Evolutionary conservation across 2,888 invertebrate genomes (phyloP), one percentile per base, ranked within the genome.

Genomic region (Pimpla rufipes): DNA sequence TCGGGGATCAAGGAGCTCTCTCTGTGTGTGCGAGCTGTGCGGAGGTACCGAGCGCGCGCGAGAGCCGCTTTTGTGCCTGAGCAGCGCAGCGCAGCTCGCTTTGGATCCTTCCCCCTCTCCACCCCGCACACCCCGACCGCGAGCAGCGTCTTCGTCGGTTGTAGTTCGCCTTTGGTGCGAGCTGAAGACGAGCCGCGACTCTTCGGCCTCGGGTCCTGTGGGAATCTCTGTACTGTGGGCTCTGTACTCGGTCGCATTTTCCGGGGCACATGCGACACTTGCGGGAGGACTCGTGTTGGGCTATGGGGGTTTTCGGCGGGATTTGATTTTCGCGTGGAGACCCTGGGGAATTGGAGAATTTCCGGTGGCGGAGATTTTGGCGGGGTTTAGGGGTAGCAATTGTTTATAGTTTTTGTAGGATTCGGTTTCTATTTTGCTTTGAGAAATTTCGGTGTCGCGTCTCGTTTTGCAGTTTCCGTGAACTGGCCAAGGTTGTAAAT

Each of bases 61-160:
- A 76, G 70, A 59, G 76, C 81, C 85, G 29, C 29, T 79, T 84
- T 84, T 86, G 84, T 84, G 85, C 79, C 75, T 75, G 77, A 57
- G 37, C 40, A 52, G 73, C 76, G 23, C 45, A 52, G 52, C 29
- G 29, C 2, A 29, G 3, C 29, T 8, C 52, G 23, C 55, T 13
- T 23, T 76, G 52, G 59, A 50, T 42, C 11, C 67, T 62, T 57
- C 52, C 23, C 67, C 50, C 42, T 64, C 29, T 70, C 45, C 62
- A 52, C 42, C 52, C 71, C 71, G 10, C 11, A 3, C 0, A 16
- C 47, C 3, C n/a, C 62, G 23, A 18, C 23, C 4, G 10, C 55
- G 16, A 4, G 5, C 11, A 40, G 8, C 16, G 40, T 64, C 62
- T 37, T 64, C 40, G n/a, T 59, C 40, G 40, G 37, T 62, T 62